Base-by-base conservation (phyloP, 2,888 invertebrate genomes). In the Pandemis corylana region DNA sequence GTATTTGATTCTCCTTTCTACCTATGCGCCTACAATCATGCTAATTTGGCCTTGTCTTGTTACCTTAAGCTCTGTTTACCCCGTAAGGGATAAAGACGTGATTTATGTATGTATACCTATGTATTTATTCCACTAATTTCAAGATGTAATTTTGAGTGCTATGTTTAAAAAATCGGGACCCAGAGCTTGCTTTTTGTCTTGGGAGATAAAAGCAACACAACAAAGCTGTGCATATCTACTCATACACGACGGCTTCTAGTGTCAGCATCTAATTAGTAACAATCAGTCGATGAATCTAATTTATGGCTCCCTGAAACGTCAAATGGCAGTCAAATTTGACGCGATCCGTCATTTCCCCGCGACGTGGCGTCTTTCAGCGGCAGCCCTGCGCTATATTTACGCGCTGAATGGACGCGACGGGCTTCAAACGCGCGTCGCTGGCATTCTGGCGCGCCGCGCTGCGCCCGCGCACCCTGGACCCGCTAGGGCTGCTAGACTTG, bases 381-480 rank as follows among this genome's bases (percentile, higher is more conserved):
- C 67, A 65, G 64, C 66, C 68, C 49, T 56, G 13, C 53, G 79
- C 80, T 85, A 83, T 84, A 82, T 83, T 85, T 84, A 84, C 75
- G 63, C 67, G 68, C 78, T 80, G 78, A 78, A 78, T 78, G 78
- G 80, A 75, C 80, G 71, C 80, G 69, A 71, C 72, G 72, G 68
- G 83, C 86, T 82, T 85, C 86, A 87, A 86, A 87, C 86, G 81
- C 85, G 85, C 88, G 80, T 80, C 65, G 76, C 76, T 79, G 72
- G 80, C 79, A 87, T 88, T 84, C 85, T 84, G 82, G 86, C 77
- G 82, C 86, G 82, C 82, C 78, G 76, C 76, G 44, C 59, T 65
- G 68, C 71, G 76, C 74, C 68, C 76, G 73, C 76, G 68, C 75
- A 66, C 77, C 68, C 44, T 7, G 53, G 51, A 5, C 53, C 7